Evolutionary conservation across 2,797 vertebrate species (phyloP).

Genomic region (Cyprinodon diabolis): DNA sequence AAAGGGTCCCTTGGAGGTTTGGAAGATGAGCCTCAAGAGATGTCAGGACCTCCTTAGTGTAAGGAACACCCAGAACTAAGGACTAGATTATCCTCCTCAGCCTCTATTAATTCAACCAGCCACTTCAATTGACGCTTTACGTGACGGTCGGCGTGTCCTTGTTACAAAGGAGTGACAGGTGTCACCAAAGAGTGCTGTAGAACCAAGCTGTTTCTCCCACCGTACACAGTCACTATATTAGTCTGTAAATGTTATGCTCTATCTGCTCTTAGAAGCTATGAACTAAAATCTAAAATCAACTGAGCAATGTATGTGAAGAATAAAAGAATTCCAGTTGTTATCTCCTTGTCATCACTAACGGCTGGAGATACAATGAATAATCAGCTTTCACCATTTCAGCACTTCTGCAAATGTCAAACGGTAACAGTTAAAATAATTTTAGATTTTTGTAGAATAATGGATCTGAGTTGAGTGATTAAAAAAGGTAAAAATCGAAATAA

Average conservation of each 20-base stretch:
- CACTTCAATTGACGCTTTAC: slow-evolving; percentile 43
- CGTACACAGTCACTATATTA: slow-evolving; percentile 3
- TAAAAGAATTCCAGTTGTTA: slow-evolving; percentile 21
- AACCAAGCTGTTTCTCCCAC: slow-evolving; percentile 25
- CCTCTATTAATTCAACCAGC: slow-evolving; percentile 49
- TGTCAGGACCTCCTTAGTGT: slow-evolving; percentile 35
- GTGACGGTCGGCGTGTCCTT: slow-evolving; percentile 78
- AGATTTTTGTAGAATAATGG: slow-evolving; percentile 11
- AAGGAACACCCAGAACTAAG: slow-evolving; percentile 45
- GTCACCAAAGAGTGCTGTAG: slow-evolving; percentile 51
- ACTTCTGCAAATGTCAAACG: slow-evolving; percentile 60
- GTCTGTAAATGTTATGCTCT: not conserved
- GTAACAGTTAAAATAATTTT: not conserved
- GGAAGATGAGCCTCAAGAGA: slow-evolving; percentile 42
- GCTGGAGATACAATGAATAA: slow-evolving; percentile 49
- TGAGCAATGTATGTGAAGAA: slow-evolving; percentile 23
- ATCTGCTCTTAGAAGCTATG: slow-evolving; percentile 6
- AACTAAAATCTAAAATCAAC: not conserved
- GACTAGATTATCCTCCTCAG: slow-evolving; percentile 33
- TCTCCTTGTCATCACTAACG: slow-evolving; percentile 36
- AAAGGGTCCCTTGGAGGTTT: slow-evolving; percentile 38
- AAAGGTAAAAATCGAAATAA: not conserved
- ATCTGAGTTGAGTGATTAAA: not conserved
- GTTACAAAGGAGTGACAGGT: slow-evolving; percentile 89
- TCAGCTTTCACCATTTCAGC: slow-evolving; percentile 58